Base-by-base conservation (phyloP, 2,888 invertebrate species). In the Drosophila niveifrons region DNA sequence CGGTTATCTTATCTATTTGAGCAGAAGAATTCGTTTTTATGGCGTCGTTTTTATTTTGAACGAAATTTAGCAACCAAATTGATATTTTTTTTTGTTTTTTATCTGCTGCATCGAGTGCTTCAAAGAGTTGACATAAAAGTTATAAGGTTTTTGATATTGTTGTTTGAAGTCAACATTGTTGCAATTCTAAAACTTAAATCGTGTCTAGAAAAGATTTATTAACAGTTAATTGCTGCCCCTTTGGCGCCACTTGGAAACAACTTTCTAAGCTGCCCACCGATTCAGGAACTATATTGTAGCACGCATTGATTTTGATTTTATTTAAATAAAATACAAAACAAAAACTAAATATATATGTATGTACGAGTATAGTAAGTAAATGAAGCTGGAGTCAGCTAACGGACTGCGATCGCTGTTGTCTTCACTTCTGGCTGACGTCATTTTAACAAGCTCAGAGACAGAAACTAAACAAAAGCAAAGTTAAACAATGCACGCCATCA, bases 361-460 rank as follows among this genome's bases (percentile, higher is more conserved):
- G 17, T 44, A 18, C 29, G 8, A n/a, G n/a, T n/a, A 18, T 18
- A 18, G 18, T 18, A 13, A 11, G 15, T 43, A 29, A 10, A 9
- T 15, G 9, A 36, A 48, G n/a, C 9, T 28, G n/a, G 48, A 48
- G 47, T 50, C 36, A 29, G 10, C 17, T 23, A 53, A 39, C 55
- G 36, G 28, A 17, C 47, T n/a, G 28, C 47, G 47, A 47, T 47
- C 29, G 53, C 11, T 36, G 47, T n/a, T 31, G 29, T 58, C 59
- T 50, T 58, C 15, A 52, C 46, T 61, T 36, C 44, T 52, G 46
- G 34, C 53, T 74, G 63, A 56, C 74, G 73, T 68, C 58, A 55
- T 34, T 31, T 31, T 2, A 10, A 47, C 52, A 17, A 36, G 44
- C 18, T 44, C 41, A n/a, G 53, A 23, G 57, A 52, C 52, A n/a